These are phyloP conservation scores for Coenonympha glycerion DNA, from an alignment of 2,888 invertebrate species.

Conservation along the genomic window DNA sequence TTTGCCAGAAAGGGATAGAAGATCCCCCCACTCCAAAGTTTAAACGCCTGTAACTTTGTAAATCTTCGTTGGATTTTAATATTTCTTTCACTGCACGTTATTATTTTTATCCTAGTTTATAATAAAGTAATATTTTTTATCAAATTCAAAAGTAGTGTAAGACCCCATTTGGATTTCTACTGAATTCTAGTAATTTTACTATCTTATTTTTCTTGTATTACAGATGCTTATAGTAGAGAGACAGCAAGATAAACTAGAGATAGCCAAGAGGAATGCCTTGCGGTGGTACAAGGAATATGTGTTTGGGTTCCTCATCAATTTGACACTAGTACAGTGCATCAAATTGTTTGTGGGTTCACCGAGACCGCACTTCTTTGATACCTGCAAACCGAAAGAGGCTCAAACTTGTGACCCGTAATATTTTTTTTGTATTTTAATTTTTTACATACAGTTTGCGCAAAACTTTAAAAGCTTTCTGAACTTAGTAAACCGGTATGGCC, in stretches of 20 bases:
- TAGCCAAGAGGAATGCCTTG: slow-evolving; percentile 48
- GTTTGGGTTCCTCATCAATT: slow-evolving; percentile 75
- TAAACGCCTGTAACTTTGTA: too few species aligned
- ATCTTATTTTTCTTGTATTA: slow-evolving; percentile 21
- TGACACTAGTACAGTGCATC: slow-evolving; percentile 73
- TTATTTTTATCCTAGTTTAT: too few species aligned
- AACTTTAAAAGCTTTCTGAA: too few species aligned
- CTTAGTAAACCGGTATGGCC: too few species aligned
- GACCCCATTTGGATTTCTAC: too few species aligned
- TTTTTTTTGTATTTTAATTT: slow-evolving; percentile 17
- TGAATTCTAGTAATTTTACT: not conserved
- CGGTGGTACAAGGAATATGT: slow-evolving; percentile 79
- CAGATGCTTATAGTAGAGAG: slow-evolving; percentile 60
- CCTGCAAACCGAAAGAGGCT: slow-evolving; percentile 80
- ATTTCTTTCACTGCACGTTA: too few species aligned
- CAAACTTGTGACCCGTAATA: slow-evolving; percentile 72
- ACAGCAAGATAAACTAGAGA: slow-evolving; percentile 40
- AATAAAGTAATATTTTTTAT: too few species aligned
- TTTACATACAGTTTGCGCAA: not conserved
- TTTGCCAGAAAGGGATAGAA: too few species aligned
- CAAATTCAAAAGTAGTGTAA: too few species aligned
- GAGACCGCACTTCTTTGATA: slow-evolving; percentile 85
- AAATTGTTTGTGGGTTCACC: slow-evolving; percentile 82
- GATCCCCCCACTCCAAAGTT: too few species aligned
- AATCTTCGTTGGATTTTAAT: too few species aligned